A percentile compares a stretch with the other conserved stretches of the same genome.
These are phyloP conservation scores for Dromiciops gliroides DNA, from an alignment of 2,113 vertebrate species.

Conservation along the genomic window DNA sequence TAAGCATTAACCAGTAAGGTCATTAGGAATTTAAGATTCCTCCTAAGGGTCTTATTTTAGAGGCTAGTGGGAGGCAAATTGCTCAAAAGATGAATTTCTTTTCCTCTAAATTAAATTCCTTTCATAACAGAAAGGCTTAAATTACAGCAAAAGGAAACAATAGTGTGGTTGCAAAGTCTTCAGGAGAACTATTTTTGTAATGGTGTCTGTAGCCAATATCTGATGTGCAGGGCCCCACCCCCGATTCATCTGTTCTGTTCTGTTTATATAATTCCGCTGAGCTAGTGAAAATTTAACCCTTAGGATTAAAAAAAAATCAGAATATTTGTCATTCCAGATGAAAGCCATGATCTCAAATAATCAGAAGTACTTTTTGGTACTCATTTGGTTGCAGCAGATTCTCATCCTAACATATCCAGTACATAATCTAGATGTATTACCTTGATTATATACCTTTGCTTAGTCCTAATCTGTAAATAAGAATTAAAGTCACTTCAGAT, in stretches of 20 bases:
- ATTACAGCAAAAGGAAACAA: slow-evolving; percentile 51
- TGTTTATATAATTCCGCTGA: slow-evolving; percentile 66
- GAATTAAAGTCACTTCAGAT: not conserved
- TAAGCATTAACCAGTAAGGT: slow-evolving; percentile 24
- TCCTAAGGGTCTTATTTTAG: slow-evolving; percentile 53
- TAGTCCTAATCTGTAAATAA: not conserved
- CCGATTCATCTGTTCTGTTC: slow-evolving; percentile 66
- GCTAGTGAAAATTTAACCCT: slow-evolving; percentile 41
- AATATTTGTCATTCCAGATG: not conserved
- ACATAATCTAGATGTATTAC: not conserved
- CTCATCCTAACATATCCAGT: not conserved
- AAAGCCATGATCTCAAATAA: not conserved
- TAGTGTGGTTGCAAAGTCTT: slow-evolving; percentile 62
- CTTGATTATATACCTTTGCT: not conserved
- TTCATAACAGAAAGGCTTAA: slow-evolving; percentile 65
- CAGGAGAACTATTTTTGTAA: slow-evolving; percentile 71
- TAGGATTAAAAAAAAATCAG: not conserved
- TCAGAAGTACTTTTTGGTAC: not conserved
- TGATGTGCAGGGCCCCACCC: slow-evolving; percentile 56
- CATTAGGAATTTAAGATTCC: slow-evolving; percentile 24
- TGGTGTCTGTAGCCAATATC: slow-evolving; percentile 58
- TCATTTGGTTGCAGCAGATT: not conserved
- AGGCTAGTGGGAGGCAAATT: slow-evolving; percentile 49
- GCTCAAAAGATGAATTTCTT: slow-evolving; percentile 54
- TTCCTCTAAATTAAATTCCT: slow-evolving; percentile 61